phyloP scores from a whole-genome alignment of 2,113 vertebrate species.

The Psittacula cyanocephala region DNA sequence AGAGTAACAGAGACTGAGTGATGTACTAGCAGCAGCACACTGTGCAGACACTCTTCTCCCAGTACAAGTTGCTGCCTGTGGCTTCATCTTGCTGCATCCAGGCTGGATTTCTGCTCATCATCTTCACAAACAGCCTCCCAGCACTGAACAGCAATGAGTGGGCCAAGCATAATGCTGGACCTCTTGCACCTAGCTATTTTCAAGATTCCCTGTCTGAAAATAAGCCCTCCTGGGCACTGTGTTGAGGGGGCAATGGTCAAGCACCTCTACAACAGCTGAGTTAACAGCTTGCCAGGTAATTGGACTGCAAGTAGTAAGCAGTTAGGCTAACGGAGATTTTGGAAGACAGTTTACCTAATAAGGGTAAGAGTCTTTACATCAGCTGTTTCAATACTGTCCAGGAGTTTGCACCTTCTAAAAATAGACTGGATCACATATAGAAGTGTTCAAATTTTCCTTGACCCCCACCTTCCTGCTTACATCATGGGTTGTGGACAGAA shows the following conservation, averaged over 20 bases:
- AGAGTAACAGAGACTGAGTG: neutral
- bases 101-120: neutral
- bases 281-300: neutral
- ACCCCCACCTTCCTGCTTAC: neutral
- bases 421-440: neutral
- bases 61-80: neutral
- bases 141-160: neutral
- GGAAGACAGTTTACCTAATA: neutral
- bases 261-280: neutral
- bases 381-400: neutral
- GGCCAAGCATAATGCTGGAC: neutral
- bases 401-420: neutral
- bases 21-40: neutral
- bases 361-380: neutral
- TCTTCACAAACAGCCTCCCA: neutral
- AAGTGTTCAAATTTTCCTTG: neutral
- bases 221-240: neutral
- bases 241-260: neutral
- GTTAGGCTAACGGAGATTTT: neutral
- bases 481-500: rapidly evolving
- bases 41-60: too few species aligned
- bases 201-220: neutral
- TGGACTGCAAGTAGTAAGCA: neutral
- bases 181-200: neutral
- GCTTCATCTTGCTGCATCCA: neutral